Evolutionary conservation across 1,140 invertebrate genomes (phyloP).

Genomic region (Palaemon carinicauda): DNA sequence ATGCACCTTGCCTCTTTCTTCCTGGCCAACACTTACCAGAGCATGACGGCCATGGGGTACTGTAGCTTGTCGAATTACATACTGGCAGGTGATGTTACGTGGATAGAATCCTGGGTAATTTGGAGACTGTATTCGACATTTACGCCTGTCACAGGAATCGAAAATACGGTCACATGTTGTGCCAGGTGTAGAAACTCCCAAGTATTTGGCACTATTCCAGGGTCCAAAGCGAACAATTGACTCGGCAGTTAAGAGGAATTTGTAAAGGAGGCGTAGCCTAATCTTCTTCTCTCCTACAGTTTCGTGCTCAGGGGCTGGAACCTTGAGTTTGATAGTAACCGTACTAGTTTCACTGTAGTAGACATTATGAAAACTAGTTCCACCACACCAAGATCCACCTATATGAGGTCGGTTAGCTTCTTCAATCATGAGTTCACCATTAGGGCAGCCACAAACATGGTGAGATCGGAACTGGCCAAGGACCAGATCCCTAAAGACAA

Average conservation of each 20-base stretch:
- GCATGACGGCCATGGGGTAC: slow-evolving; percentile 67
- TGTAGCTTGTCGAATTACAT: slow-evolving; percentile 76
- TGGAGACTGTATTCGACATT: slow-evolving; percentile 83
- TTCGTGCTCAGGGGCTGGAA: slow-evolving; percentile 62
- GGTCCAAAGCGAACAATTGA: slow-evolving; percentile 57
- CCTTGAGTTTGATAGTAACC: slow-evolving; percentile 77
- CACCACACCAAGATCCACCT: slow-evolving; percentile 83
- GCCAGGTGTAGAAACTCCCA: slow-evolving; percentile 42
- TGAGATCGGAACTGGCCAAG: slow-evolving; percentile 56
- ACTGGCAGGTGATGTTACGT: slow-evolving; percentile 84
- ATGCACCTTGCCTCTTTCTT: slow-evolving; percentile 48
- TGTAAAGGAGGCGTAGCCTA: slow-evolving; percentile 51
- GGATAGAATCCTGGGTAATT: slow-evolving; percentile 88
- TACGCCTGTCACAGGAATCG: slow-evolving; percentile 86
- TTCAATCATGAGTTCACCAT: slow-evolving; percentile 75
- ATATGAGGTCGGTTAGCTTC: slow-evolving; percentile 76
- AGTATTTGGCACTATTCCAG: slow-evolving; percentile 59
- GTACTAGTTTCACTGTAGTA: slow-evolving; percentile 84
- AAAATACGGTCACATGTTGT: slow-evolving; percentile 84
- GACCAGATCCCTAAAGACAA: slow-evolving; percentile 64
- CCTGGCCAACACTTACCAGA: slow-evolving; percentile 56
- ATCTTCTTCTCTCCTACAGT: slow-evolving; percentile 45
- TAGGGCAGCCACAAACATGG: slow-evolving; percentile 58
- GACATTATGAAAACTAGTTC: slow-evolving; percentile 83
- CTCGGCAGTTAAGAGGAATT: slow-evolving; percentile 56